These are phyloP conservation scores for Nephrocerus scutellatus DNA, from an alignment of 2,888 invertebrate genomes.

Conservation along the genomic window DNA sequence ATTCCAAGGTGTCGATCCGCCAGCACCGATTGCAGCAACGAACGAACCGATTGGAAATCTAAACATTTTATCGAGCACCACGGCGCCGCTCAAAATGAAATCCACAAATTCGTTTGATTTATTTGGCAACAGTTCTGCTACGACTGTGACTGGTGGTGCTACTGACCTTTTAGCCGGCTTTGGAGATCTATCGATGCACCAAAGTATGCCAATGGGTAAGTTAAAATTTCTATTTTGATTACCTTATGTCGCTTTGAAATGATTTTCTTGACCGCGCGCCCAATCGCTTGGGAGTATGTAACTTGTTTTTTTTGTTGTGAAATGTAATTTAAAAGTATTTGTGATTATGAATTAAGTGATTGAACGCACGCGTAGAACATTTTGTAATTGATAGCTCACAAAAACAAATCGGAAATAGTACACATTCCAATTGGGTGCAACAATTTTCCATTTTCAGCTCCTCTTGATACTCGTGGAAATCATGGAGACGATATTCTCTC, in stretches of 20 bases:
- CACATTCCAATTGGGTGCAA: slow-evolving; percentile 45
- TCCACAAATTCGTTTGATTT: slow-evolving; percentile 38
- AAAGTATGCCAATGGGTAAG: slow-evolving; percentile 46
- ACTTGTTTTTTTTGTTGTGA: slow-evolving; percentile 10
- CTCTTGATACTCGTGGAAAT: slow-evolving; percentile 1
- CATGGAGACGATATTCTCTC: slow-evolving; percentile 17
- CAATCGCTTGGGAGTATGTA: too few relatives aligned
- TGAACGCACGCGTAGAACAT: not conserved
- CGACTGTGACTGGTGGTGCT: slow-evolving; percentile 25
- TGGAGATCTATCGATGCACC: slow-evolving; percentile 46
- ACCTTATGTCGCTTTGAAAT: too few relatives aligned
- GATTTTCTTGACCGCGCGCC: too few relatives aligned
- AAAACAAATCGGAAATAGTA: slow-evolving; percentile 30
- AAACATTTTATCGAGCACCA: slow-evolving; percentile 25
- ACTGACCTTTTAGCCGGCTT: slow-evolving; percentile 51
- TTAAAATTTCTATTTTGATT: too few relatives aligned
- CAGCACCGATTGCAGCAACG: slow-evolving; percentile 10
- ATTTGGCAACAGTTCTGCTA: slow-evolving; percentile 26
- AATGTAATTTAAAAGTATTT: not conserved
- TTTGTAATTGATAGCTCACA: slow-evolving; percentile 5
- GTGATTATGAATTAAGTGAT: slow-evolving; percentile 2
- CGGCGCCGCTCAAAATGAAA: slow-evolving; percentile 33
- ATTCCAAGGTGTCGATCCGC: slow-evolving; percentile 48
- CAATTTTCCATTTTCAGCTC: slow-evolving; percentile 43
- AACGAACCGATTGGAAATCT: slow-evolving; percentile 6